Percentiles rank a stretch among this genome's conserved stretches.
phyloP scores from a whole-genome alignment of 2,888 invertebrate genomes.

The Agrochola litura region DNA sequence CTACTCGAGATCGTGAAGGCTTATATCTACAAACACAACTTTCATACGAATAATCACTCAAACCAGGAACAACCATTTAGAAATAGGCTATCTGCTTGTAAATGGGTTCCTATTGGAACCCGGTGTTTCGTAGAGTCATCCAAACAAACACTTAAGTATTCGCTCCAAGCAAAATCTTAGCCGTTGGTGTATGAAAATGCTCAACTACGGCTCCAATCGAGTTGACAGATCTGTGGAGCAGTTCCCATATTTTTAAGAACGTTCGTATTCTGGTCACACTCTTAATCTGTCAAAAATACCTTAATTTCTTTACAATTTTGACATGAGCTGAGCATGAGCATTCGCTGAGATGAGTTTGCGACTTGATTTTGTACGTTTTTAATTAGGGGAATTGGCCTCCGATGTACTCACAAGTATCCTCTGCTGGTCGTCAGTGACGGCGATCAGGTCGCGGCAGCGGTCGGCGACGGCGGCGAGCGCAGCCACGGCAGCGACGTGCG shows the following conservation, averaged over 20 bases:
- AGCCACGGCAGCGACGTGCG: constrained; percentile 94
- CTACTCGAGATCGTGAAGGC: not conserved
- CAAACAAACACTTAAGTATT: not conserved
- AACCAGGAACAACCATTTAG: no score
- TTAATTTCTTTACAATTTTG: no score
- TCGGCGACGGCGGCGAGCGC: constrained; percentile 96
- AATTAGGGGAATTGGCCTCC: no score
- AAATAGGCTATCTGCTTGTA: not conserved
- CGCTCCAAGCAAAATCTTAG: not conserved
- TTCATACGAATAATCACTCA: not conserved
- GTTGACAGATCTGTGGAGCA: not conserved
- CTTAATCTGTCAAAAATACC: no score
- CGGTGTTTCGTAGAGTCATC: not conserved
- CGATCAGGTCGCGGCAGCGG: constrained; percentile 95
- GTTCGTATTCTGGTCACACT: no score
- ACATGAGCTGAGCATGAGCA: no score
- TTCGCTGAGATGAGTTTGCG: no score
- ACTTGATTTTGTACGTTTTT: no score
- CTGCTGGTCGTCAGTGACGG: constrained; percentile 96
- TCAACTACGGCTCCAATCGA: not conserved
- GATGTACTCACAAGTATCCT: constrained; percentile 92
- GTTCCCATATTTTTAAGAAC: no score
- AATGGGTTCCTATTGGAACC: not conserved
- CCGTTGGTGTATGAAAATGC: not conserved
- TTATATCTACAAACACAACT: not conserved